Evolutionary conservation across 2,888 invertebrate genomes (phyloP).

Genomic region (Embidobia sp.): DNA sequence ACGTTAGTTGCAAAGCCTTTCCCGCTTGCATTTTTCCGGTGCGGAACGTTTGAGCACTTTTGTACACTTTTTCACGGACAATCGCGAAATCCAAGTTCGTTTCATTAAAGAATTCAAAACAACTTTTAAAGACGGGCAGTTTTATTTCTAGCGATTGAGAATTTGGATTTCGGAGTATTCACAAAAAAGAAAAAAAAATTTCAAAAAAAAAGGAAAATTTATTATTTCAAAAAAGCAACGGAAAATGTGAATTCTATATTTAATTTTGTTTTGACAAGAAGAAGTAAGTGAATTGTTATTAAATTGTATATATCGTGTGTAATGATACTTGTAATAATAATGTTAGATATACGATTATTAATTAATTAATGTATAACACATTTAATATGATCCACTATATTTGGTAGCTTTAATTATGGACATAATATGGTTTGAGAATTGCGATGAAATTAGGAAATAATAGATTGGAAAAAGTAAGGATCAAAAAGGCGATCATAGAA

Average conservation of each 20-base stretch:
- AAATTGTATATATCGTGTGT: constrained; percentile 79
- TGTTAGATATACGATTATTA: constrained; percentile 74
- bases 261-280: constrained; percentile 34
- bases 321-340: constrained; percentile 73
- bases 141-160: too few species aligned
- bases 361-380: constrained; percentile 73
- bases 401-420: constrained; percentile 75
- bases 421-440: constrained; percentile 33
- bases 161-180: constrained; percentile 7
- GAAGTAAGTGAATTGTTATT: constrained; percentile 73
- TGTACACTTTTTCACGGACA: constrained; percentile 40
- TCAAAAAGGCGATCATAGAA: background rate
- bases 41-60: constrained; percentile 22
- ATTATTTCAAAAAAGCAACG: constrained; percentile 4
- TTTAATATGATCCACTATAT: constrained; percentile 75
- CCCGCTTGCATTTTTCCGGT: constrained; percentile 35
- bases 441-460: constrained; percentile 1
- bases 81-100: constrained; percentile 16
- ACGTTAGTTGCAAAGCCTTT: too few species aligned
- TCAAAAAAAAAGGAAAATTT: background rate
- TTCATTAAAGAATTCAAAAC: too few species aligned
- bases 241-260: constrained; percentile 4
- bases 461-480: constrained; percentile 1
- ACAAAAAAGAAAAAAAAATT: background rate
- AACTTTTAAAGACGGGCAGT: too few species aligned